Evolutionary conservation across 2,888 invertebrate species (phyloP), one percentile per base, ranked within the genome.

Genomic region (Athalia rosae): DNA sequence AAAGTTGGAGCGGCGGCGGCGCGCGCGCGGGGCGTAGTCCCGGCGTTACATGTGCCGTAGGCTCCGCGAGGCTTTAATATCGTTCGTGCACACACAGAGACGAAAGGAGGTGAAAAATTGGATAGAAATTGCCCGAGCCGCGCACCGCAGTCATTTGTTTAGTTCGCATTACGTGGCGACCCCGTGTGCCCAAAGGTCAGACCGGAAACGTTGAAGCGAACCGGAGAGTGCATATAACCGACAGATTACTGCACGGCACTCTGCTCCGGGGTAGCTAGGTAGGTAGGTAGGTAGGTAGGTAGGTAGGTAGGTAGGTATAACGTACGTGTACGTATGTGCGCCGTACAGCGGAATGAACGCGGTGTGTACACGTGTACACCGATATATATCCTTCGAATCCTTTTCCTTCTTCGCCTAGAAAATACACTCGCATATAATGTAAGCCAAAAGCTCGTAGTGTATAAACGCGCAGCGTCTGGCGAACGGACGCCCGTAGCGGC

Each of bases 141-240:
- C 79, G 76, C 74, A 77, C 50, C 62, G 62, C 81, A 69, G 77
- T 79, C 81, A 80, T 84, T 82, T 84, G 82, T 86, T 86, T 85
- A 84, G 81, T 79, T 83, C 79, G 81, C 84, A 85, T 84, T 85
- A 83, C 84, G 78, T 78, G 78, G 77, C 78, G 84, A 85, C 83
- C 83, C 83, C 80, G 79, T 77, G 71, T 58, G 77, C 79, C 73
- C 63, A 76, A 80, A 77, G 83, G 83, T 86, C 84, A 81, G 83
- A 82, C 83, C 84, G 85, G 86, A 86, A 87, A 85, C 78, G 81
- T 76, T 76, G 77, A 80, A 59, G 28, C 80, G 79, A 76, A 80
- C 76, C 79, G 79, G 77, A 69, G 71, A 69, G 71, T 69, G 66
- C 79, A 79, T 53, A 53, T 53, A 53, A 69, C 77, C 81, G 82